Evolutionary conservation across 2,888 invertebrate species (phyloP).

Genomic region (Timema cristinae): DNA sequence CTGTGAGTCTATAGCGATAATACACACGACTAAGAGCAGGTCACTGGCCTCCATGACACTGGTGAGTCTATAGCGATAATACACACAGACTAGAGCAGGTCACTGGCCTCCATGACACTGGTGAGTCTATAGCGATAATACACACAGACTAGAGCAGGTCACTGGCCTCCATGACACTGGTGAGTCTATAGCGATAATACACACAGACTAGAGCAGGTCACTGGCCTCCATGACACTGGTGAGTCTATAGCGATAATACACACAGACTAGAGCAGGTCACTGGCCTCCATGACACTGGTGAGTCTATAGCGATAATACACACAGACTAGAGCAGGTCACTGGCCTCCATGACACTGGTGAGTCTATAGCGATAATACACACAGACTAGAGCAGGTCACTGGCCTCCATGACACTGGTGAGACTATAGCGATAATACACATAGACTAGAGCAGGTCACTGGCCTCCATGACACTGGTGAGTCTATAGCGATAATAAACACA

Average conservation of each 20-base stretch:
- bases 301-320: too few species aligned
- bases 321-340: conserved; percentile 73
- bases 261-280: conserved; percentile 70
- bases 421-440: too few species aligned
- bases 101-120: conserved; percentile 65
- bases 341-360: conserved; percentile 62
- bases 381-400: conserved; percentile 71
- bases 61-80: too few species aligned
- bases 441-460: conserved; percentile 72
- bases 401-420: conserved; percentile 63
- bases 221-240: conserved; percentile 64
- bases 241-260: too few species aligned
- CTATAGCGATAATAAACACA: too few species aligned
- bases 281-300: conserved; percentile 64
- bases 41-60: conserved; percentile 67
- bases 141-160: conserved; percentile 72
- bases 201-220: conserved; percentile 70
- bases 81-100: conserved; percentile 70
- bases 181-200: too few species aligned
- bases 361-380: too few species aligned
- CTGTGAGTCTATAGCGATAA: too few species aligned
- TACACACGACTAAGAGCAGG: conserved; percentile 68
- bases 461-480: conserved; percentile 61
- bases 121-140: too few species aligned
- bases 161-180: conserved; percentile 63